Percentiles rank a stretch among this genome's conserved stretches.
Evolutionary conservation across 2,797 vertebrate genomes (phyloP).

Genomic region (Eulemur coronatus): DNA sequence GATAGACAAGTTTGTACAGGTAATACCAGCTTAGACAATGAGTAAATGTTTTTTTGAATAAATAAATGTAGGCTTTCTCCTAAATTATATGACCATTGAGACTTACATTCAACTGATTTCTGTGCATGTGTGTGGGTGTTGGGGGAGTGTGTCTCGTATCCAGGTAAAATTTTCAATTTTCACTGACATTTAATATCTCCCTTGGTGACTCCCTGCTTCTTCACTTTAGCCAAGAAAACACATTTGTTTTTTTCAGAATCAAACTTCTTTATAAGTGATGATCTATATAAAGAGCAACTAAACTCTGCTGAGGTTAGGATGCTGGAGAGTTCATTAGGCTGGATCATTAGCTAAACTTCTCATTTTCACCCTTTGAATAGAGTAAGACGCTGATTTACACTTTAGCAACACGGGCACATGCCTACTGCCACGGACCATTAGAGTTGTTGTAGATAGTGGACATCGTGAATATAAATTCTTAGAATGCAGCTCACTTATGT

Average conservation of each 20-base stretch:
- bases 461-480: neutral
- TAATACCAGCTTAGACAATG: neutral
- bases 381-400: too few species aligned
- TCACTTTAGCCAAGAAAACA: neutral
- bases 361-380: neutral
- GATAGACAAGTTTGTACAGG: neutral
- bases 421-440: too few species aligned
- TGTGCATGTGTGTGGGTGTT: neutral
- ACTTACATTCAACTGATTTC: neutral
- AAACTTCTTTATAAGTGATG: neutral
- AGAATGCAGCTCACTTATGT: neutral
- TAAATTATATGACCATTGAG: neutral
- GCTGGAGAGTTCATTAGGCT: neutral
- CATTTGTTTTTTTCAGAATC: neutral
- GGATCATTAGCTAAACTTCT: neutral
- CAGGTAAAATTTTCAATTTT: neutral
- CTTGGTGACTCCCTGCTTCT: neutral
- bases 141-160: neutral
- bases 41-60: neutral
- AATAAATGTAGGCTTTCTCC: neutral
- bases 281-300: neutral
- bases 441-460: neutral
- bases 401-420: accelerated
- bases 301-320: neutral
- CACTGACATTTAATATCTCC: neutral